phyloP scores from a whole-genome alignment of 2,888 invertebrate genomes.

The Alcis repandata region DNA sequence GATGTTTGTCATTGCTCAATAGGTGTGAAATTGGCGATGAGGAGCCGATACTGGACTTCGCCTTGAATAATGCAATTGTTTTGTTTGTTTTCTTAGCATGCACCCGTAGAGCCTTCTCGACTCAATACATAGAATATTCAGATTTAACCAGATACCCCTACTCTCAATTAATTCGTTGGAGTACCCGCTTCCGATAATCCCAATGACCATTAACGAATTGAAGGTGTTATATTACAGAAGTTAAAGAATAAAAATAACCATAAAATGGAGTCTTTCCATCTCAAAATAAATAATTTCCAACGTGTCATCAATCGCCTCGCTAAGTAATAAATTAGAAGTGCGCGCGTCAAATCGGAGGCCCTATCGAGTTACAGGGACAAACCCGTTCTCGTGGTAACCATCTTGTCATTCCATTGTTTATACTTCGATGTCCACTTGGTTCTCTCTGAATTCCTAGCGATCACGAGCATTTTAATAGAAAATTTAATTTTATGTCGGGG shows the following conservation, averaged over 20 bases:
- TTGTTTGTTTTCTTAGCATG: slow-evolving; percentile 44
- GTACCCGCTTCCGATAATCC: slow-evolving; percentile 40
- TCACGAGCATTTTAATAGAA: slow-evolving; percentile 16
- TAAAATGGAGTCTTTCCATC: slow-evolving; percentile 64
- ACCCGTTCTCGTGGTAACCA: slow-evolving; percentile 61
- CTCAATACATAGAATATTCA: slow-evolving; percentile 11
- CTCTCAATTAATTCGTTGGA: not conserved
- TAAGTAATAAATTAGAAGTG: slow-evolving; percentile 74
- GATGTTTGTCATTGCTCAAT: slow-evolving; percentile 68
- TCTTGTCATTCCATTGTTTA: slow-evolving; percentile 53
- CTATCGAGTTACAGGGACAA: slow-evolving; percentile 68
- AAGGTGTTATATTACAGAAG: slow-evolving; percentile 66
- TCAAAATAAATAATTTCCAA: slow-evolving; percentile 74
- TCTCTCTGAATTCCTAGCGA: slow-evolving; percentile 38
- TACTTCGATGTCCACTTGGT: slow-evolving; percentile 37
- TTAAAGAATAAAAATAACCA: slow-evolving; percentile 63
- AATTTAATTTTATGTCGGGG: slow-evolving; percentile 22
- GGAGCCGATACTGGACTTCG: slow-evolving; percentile 59
- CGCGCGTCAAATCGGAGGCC: slow-evolving; percentile 63
- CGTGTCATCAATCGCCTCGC: slow-evolving; percentile 79
- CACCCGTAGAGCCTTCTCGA: slow-evolving; percentile 29
- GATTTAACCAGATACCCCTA: not conserved
- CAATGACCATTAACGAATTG: slow-evolving; percentile 39
- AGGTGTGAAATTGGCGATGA: slow-evolving; percentile 73
- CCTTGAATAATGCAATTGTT: slow-evolving; percentile 62